Evolutionary conservation across 2,797 vertebrate genomes (phyloP).

Genomic region (Okamejei kenojei): DNA sequence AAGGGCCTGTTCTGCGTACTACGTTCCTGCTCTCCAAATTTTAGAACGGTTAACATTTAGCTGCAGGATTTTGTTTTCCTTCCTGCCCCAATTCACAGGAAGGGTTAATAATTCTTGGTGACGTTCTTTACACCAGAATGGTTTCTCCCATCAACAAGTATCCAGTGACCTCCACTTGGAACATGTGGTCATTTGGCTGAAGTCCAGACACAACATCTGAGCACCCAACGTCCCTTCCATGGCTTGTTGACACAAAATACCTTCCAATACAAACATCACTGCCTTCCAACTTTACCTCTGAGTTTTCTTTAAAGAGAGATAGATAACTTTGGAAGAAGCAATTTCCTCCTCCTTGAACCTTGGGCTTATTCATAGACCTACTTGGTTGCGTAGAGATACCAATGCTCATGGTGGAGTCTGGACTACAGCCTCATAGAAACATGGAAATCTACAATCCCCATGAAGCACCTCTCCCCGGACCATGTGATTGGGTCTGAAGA

Average conservation of each 20-base stretch:
- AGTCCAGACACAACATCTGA: slow-evolving; percentile 4
- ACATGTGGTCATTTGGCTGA: slow-evolving; percentile 7
- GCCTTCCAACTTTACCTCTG: neutral
- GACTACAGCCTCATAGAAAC: neutral
- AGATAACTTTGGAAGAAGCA: neutral
- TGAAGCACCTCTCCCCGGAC: neutral
- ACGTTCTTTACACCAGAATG: neutral
- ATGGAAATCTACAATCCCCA: neutral
- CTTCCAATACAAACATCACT: neutral
- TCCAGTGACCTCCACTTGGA: neutral
- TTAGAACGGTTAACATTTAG: neutral
- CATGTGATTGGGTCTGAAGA: too few species aligned
- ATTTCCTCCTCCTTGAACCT: neutral
- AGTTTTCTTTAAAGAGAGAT: neutral
- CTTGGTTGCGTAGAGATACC: neutral
- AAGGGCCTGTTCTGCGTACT: too few species aligned
- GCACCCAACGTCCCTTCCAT: neutral
- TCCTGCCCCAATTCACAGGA: neutral
- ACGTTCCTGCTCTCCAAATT: neutral
- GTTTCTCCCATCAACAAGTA: slow-evolving; percentile 10
- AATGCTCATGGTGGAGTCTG: neutral
- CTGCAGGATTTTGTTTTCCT: neutral
- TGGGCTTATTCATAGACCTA: neutral
- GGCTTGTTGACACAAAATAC: neutral
- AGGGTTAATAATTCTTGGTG: neutral